Evolutionary conservation across 2,113 vertebrate species (phyloP).

Genomic region (Chaetura pelagica): DNA sequence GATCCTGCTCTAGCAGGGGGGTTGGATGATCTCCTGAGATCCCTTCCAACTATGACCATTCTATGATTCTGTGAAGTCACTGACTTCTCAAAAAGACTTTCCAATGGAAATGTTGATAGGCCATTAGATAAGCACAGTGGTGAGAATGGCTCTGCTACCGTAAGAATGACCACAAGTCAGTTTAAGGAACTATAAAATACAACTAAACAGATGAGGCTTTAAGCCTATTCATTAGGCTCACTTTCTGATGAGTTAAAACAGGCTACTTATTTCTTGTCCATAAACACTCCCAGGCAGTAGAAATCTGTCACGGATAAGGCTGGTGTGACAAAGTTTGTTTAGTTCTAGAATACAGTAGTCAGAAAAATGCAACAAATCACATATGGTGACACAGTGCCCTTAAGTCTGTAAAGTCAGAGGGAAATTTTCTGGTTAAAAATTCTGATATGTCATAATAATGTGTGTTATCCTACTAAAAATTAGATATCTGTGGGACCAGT

Average conservation of each 20-base stretch:
- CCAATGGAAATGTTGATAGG: constrained; percentile 9
- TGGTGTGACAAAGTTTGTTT: constrained; percentile 65
- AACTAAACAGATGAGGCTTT: constrained; percentile 49
- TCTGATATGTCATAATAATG: constrained; percentile 29
- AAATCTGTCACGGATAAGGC: constrained; percentile 45
- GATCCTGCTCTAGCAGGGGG: too few species aligned
- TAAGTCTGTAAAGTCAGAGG: constrained; percentile 39
- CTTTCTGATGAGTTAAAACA: constrained; percentile 61
- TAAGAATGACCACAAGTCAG: not conserved
- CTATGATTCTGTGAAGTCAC: not conserved
- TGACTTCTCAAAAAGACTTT: not conserved
- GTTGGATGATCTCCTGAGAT: too few species aligned
- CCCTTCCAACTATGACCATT: too few species aligned
- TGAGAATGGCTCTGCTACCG: not conserved
- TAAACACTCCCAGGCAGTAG: constrained; percentile 26
- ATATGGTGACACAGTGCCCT: constrained; percentile 42
- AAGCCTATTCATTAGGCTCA: constrained; percentile 63
- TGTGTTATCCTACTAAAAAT: constrained; percentile 67
- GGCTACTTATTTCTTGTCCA: constrained; percentile 33
- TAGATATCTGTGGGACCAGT: constrained; percentile 72
- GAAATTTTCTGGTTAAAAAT: constrained; percentile 71
- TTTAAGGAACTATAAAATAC: constrained; percentile 57
- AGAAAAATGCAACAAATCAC: constrained; percentile 54
- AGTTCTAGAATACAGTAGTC: constrained; percentile 50
- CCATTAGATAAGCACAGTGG: not conserved